Base-by-base conservation (phyloP, 2,797 vertebrate species). In the Trematomus bernacchii region DNA sequence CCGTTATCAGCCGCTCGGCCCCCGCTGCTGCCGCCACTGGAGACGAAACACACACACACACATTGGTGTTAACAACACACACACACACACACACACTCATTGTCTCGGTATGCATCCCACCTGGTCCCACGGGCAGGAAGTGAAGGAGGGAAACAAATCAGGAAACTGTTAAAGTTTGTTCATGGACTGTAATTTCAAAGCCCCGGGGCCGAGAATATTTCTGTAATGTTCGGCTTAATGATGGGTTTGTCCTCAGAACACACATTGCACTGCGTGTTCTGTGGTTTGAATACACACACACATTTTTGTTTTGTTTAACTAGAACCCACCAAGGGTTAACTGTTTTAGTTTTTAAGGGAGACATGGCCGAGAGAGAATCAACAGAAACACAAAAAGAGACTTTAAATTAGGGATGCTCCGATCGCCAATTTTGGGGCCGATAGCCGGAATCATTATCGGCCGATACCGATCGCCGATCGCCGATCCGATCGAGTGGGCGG, bases 1-100 rank as follows among this genome's bases (percentile, higher is more conserved):
- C 94, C 91, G 63, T 94, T 93, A 75, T 91, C 88, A 14, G 92
- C 85, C n/a, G 91, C 73, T 86, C 91, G 91, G 63, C 92, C 77
- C 18, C 87, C 91, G 4, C 93, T 92, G 5, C 93, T 92, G 71
- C 79, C 68, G 44, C 79, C 77, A 33, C 83, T 89, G 76, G 4
- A 73, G 55, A 23, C 12, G 30, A 6, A 42, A 47, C 1, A 43
- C 11, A 47, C 27, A 71, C n/a, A 62, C 18, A 30, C 3, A 59
- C 14, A 19, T n/a, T 47, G 1, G 14, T 43, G 42, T 66, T 3
- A 73, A 59, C 23, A 44, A 48, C 2, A 51, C 40, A 66, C 57
- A 47, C 30, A 66, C 57, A 47, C 30, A 66, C 57, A 47, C 30
- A 6, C 57, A 47, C 30, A 6, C 3, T 52, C 66, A 60, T 16